Percentiles rank a stretch among this genome's conserved stretches.
Evolutionary conservation across 2,797 vertebrate species (phyloP).

Genomic region (Tapera naevia): DNA sequence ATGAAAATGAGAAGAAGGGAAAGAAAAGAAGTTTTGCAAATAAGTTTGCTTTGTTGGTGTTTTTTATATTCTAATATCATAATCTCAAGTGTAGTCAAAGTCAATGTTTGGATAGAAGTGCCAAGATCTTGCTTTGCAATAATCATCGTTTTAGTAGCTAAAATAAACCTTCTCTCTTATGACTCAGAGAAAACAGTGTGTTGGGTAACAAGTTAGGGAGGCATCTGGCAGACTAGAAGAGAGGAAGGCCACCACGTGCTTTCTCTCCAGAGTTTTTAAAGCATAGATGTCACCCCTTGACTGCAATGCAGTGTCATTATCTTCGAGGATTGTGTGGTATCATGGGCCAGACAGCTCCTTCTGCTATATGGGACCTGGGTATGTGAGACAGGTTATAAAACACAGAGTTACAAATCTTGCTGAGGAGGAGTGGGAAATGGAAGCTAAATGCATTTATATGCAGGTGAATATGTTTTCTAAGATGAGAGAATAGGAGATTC

Average conservation of each 20-base stretch:
- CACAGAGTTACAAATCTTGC: neutral
- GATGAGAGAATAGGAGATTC: neutral
- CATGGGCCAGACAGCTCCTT: neutral
- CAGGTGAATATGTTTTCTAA: slow-evolving; percentile 39
- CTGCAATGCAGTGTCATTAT: neutral
- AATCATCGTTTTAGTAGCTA: neutral
- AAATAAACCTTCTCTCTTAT: slow-evolving; percentile 8
- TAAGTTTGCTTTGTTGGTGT: neutral
- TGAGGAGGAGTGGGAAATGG: slow-evolving; percentile 4
- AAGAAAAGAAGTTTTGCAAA: neutral
- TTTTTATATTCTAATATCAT: neutral
- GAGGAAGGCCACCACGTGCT: neutral
- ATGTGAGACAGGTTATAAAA: neutral
- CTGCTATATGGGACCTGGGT: neutral
- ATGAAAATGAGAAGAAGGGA: neutral
- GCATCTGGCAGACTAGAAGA: neutral
- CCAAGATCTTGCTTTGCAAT: neutral
- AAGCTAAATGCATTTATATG: neutral
- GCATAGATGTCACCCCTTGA: neutral
- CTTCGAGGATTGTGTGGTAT: neutral
- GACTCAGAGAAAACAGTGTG: neutral
- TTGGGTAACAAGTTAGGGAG: neutral
- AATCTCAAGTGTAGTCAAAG: neutral
- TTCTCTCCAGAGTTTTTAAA: neutral
- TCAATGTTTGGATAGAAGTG: neutral